Conservation (phyloP, 2,888 invertebrate genomes). For the Alloplasta piceator region DNA sequence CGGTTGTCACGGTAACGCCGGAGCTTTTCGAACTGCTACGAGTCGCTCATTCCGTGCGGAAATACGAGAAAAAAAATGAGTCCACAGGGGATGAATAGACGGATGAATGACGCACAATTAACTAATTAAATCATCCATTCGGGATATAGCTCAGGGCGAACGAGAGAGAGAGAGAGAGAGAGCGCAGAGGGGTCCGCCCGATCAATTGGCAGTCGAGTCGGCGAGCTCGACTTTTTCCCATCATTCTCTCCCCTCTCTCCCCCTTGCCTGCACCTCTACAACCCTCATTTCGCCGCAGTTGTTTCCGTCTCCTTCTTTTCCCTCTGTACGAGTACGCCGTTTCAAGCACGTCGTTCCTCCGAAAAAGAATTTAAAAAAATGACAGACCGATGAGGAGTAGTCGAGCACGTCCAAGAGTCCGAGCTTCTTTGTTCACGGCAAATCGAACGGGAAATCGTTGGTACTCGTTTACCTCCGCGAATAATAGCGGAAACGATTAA, state of each 20-base stretch:
- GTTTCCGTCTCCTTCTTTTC: constrained; percentile 46
- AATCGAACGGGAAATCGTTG: constrained; percentile 45
- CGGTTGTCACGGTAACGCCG: constrained; percentile 78
- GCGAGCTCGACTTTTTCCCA: constrained; percentile 53
- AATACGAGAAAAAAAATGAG: constrained; percentile 47
- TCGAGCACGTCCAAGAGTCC: constrained; percentile 21
- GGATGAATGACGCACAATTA: constrained; percentile 83
- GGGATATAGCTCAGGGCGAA: constrained; percentile 77
- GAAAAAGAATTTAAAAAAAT: constrained; percentile 21
- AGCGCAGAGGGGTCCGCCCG: neutral
- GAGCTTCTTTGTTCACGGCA: constrained; percentile 50
- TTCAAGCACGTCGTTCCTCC: constrained; percentile 36
- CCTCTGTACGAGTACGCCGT: constrained; percentile 43
- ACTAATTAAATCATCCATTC: constrained; percentile 82
- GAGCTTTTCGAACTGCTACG: constrained; percentile 27
- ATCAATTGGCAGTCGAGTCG: constrained; percentile 64
- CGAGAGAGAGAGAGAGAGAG: neutral
- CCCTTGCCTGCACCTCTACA: constrained; percentile 66
- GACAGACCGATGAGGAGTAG: constrained; percentile 7
- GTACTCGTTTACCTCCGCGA: neutral
- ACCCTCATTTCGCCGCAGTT: constrained; percentile 41
- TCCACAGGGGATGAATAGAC: constrained; percentile 80
- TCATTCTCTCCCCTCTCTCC: constrained; percentile 79
- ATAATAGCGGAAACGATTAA: constrained; percentile 54
- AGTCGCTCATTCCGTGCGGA: constrained; percentile 16